These are phyloP conservation scores for Palloptera scutellata DNA, from an alignment of 2,888 invertebrate genomes.

Conservation along the genomic window DNA sequence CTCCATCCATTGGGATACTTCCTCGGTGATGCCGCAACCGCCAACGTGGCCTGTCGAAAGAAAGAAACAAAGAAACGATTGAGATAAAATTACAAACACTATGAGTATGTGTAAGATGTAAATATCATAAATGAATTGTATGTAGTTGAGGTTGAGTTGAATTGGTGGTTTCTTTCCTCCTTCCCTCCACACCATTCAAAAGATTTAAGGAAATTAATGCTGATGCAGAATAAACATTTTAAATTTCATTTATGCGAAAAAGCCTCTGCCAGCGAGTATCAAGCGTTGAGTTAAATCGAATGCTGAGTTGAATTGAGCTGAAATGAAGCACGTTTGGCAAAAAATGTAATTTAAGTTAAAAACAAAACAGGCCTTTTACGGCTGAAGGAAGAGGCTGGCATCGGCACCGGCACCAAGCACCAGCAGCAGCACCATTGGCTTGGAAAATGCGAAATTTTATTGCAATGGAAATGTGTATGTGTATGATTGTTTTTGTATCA, in stretches of 20 bases:
- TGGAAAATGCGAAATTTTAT: too few species aligned
- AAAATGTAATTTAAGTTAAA: slow-evolving; percentile 4
- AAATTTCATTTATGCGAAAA: slow-evolving; percentile 7
- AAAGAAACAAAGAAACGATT: slow-evolving; percentile 32
- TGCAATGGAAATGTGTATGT: too few species aligned
- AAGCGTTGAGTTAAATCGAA: slow-evolving; percentile 3
- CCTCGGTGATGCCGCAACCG: slow-evolving; percentile 89
- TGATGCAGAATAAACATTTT: slow-evolving; percentile 44
- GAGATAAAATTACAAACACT: slow-evolving; percentile 16
- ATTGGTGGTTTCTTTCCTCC: too few species aligned
- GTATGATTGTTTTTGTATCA: too few species aligned
- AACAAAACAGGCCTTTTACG: too few species aligned
- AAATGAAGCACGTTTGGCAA: slow-evolving; percentile 30
- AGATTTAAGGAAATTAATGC: slow-evolving; percentile 47
- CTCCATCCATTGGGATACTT: slow-evolving; percentile 92
- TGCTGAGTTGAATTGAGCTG: slow-evolving; percentile 11
- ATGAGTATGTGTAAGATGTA: neutral
- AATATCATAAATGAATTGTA: too few species aligned
- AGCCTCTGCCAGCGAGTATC: neutral
- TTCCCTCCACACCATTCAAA: too few species aligned
- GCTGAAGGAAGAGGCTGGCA: too few species aligned
- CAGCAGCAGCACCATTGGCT: too few species aligned
- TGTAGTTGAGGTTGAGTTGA: too few species aligned
- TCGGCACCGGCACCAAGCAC: too few species aligned
- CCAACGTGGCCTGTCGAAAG: slow-evolving; percentile 75